Conservation (phyloP, 2,888 invertebrate genomes). For the Drosophila koepferae region DNA sequence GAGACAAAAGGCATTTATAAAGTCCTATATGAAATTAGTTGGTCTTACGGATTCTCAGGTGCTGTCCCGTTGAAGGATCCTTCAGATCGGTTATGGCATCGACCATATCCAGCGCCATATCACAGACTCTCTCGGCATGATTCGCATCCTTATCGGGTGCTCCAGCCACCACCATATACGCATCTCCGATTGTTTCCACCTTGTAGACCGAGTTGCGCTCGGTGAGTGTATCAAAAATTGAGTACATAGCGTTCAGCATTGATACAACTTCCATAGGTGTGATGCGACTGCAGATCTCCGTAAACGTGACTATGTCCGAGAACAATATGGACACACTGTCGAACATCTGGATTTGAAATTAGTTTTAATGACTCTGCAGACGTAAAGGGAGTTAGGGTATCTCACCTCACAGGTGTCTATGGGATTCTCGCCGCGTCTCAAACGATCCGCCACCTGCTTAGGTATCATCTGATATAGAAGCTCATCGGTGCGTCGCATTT, state of each 20-base stretch:
- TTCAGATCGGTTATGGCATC: conserved; percentile 95
- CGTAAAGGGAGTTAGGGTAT: too few species aligned
- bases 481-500: conserved; percentile 98
- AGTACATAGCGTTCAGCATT: conserved; percentile 98
- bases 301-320: conserved; percentile 99
- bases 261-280: conserved; percentile 99
- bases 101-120: conserved; percentile 98
- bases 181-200: conserved; percentile 99
- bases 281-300: conserved; percentile 97
- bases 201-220: conserved; percentile 97
- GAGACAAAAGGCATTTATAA: neutral
- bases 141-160: conserved; percentile 95
- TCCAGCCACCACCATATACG: conserved; percentile 99
- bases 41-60: conserved; percentile 89
- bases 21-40: neutral
- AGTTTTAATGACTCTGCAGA: neutral
- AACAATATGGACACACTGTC: conserved; percentile 98
- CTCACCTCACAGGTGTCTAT: conserved; percentile 97
- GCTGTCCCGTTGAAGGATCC: conserved; percentile 96
- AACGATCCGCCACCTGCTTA: conserved; percentile 97
- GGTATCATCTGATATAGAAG: conserved; percentile 99
- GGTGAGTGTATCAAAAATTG: conserved; percentile 97
- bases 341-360: conserved; percentile 91
- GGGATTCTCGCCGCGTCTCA: conserved; percentile 97
- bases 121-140: conserved; percentile 96